Base-by-base conservation (phyloP, 2,113 vertebrate genomes). In the Fulica atra region DNA sequence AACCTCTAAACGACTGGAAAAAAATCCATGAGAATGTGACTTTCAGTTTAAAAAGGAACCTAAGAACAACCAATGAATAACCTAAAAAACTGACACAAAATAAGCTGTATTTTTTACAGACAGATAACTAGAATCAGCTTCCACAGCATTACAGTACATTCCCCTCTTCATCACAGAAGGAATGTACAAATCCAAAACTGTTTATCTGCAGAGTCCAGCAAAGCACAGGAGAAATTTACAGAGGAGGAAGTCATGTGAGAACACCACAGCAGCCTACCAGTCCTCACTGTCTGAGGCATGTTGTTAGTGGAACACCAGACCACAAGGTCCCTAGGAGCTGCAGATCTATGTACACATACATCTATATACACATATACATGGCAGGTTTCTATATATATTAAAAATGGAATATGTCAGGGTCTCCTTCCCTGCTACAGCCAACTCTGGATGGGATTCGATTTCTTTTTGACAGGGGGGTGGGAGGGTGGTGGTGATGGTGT, bases 291-390 rank as follows among this genome's bases (percentile, higher is more conserved):
- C 38, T 50, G 4, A 25, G 50, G 46, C 4, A 11, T 42, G 13
- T 16, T 36, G 46, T 42, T 33, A 73, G 56, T 15, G 44, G 17
- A 48, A 64, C 17, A 85, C 46, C 4, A 74, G 42, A 56, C 16
- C 57, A 50, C 61, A 54, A 57, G 36, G 18, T 40, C 86, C 29
- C 40, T 44, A 36, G 60, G 40, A 78, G 36, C 31, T 77, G 59
- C 33, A 90, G 44, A 38, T 38, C 6, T 38, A 29, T 23, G 13
- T 13, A 31, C 7, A 48, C 17, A 36, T 17, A 50, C 5, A 50
- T 24, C 26, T 13, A 33, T 9, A 28, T 7, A 33, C 4, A 15
- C 2, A 20, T 12, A 20, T 10, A 29, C 0, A 1, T 8, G 10
- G 24, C 48, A 48, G 16, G 4, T 8, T 13, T 28, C 28, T 13